A percentile compares a stretch with the other conserved stretches of the same genome.
These are phyloP conservation scores for Dryobotodes eremita DNA, from an alignment of 2,888 invertebrate species.

Conservation along the genomic window DNA sequence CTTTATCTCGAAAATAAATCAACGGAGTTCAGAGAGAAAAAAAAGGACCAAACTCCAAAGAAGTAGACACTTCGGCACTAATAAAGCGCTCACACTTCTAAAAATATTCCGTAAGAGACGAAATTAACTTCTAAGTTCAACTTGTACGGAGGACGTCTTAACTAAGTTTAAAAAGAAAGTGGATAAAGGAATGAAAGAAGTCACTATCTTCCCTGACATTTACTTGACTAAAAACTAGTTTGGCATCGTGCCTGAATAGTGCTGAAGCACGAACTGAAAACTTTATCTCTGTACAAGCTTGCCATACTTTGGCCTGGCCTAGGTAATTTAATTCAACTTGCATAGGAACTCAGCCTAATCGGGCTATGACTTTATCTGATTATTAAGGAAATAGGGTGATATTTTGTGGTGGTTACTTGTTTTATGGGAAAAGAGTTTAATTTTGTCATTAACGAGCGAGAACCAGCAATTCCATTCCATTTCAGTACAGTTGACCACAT, in stretches of 20 bases:
- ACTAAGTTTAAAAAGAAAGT: slow-evolving; percentile 45
- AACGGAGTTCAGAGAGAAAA: neutral
- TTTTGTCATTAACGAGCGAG: too few relatives aligned
- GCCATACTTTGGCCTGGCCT: slow-evolving; percentile 20
- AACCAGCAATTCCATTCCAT: neutral
- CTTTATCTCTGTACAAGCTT: slow-evolving; percentile 44
- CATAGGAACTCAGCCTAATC: slow-evolving; percentile 38
- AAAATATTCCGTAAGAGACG: slow-evolving; percentile 32
- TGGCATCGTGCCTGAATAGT: slow-evolving; percentile 58
- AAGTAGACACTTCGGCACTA: slow-evolving; percentile 10
- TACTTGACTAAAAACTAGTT: slow-evolving; percentile 49
- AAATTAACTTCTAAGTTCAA: slow-evolving; percentile 44
- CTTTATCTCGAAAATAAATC: neutral
- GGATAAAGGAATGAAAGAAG: slow-evolving; percentile 39
- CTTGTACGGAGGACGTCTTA: slow-evolving; percentile 21
- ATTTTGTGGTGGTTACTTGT: slow-evolving; percentile 6
- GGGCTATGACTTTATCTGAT: slow-evolving; percentile 25
- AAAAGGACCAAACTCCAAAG: neutral
- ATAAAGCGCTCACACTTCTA: slow-evolving; percentile 25
- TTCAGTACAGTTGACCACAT: neutral
- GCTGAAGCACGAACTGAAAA: slow-evolving; percentile 34
- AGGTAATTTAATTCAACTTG: slow-evolving; percentile 53
- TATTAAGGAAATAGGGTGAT: slow-evolving; percentile 18
- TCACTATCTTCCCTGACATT: slow-evolving; percentile 38
- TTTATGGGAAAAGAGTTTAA: neutral